Conservation (phyloP, 2,797 vertebrate species). For the Calcarius lapponicus region DNA sequence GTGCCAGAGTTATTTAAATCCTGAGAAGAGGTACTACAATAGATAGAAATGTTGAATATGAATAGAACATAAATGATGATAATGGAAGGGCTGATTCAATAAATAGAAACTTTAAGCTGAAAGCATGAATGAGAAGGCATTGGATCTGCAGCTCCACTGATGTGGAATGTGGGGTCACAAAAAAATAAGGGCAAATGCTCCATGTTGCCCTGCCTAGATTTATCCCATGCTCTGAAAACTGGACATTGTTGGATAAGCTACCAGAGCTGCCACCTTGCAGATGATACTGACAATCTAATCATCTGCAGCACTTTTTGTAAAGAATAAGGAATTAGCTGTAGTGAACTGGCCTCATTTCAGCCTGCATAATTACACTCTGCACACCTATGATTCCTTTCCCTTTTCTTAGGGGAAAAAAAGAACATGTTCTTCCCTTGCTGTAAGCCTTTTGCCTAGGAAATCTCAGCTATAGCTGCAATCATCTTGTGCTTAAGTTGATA, state of each 20-base stretch:
- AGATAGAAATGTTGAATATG: constrained; percentile 22
- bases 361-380: constrained; percentile 13
- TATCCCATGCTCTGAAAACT: background rate
- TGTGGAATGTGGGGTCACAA: background rate
- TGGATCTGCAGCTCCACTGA: background rate
- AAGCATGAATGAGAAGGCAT: constrained; percentile 3
- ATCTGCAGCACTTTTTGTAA: constrained; percentile 12
- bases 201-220: background rate
- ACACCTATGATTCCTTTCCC: background rate
- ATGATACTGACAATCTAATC: background rate
- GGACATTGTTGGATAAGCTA: background rate
- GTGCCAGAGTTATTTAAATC: constrained; percentile 36
- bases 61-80: constrained; percentile 14
- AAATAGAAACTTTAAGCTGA: constrained; percentile 8
- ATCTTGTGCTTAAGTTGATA: background rate
- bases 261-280: constrained; percentile 1
- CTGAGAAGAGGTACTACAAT: constrained; percentile 24
- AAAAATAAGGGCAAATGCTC: background rate
- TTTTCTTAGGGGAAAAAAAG: background rate
- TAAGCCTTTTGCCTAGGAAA: background rate
- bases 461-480: background rate
- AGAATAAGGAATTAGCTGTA: constrained; percentile 23
- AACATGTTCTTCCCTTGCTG: background rate
- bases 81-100: constrained; percentile 31
- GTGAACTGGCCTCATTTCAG: constrained; percentile 51